Base-by-base conservation (phyloP, 2,113 vertebrate genomes). In the Alligator mississippiensis region DNA sequence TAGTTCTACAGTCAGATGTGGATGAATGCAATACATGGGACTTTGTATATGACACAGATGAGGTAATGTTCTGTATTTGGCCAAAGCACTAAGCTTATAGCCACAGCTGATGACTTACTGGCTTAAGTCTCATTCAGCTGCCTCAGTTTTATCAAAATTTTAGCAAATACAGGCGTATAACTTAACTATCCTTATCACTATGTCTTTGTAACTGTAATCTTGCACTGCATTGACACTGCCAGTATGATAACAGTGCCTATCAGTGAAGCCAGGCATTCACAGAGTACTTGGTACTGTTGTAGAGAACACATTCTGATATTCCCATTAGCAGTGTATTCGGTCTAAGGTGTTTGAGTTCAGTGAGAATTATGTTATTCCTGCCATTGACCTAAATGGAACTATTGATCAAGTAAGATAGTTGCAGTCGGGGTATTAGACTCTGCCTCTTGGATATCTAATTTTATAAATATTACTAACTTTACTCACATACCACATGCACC, bases 81-180 rank as follows among this genome's bases (percentile, higher is more conserved):
- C 77, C 57, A 27, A 81, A 92, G 62, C 57, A 80, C 75, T 88
- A 90, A 6, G 22, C 90, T 96, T 94, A 92, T 76, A 90, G 2
- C 34, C 85, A 77, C 14, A 15, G 3, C 4, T 15, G 75, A 60
- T 88, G 87, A 89, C 89, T 57, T 82, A 83, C 87, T 90, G 82
- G 38, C 87, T 76, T 66, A 76, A 90, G 64, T 84, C 80, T 94
- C 93, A 87, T 90, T 70, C 34, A 82, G 82, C 80, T 94, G 93
- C 90, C 89, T 62, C 59, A 38, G 1, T 94, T 96, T 90, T 97
- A 86, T 80, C 90, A 92, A 89, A 59, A 85, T 88, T 82, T 61
- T 15, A 82, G 66, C 61, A 59, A 96, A 81, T 59, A 85, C 55
- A 89, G 87, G 21, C 82, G 57, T 85, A 76, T 57, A 57, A 25